phyloP scores from a whole-genome alignment of 1,140 invertebrate species.

The Heliothis subflexa region DNA sequence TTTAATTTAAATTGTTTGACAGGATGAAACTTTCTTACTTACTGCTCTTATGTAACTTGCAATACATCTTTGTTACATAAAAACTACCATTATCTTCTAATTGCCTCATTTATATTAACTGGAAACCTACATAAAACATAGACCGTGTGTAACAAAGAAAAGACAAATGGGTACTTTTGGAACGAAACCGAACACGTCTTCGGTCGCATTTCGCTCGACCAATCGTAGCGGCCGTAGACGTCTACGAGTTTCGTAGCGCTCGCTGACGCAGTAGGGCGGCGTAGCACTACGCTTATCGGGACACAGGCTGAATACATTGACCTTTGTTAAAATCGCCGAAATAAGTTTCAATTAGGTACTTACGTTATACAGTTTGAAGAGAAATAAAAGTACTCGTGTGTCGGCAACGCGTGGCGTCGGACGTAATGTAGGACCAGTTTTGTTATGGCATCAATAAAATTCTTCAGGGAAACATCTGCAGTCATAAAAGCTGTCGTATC shows the following conservation, averaged over 20 bases:
- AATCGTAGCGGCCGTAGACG: conserved; percentile 72
- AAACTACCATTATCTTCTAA: conserved; percentile 49
- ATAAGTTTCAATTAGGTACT: conserved; percentile 39
- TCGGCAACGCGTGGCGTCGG: neutral
- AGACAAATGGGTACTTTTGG: conserved; percentile 53
- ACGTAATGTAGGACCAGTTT: conserved; percentile 39
- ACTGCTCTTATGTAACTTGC: conserved; percentile 21
- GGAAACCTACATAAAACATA: conserved; percentile 42
- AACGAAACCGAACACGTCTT: conserved; percentile 53
- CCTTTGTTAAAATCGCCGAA: conserved; percentile 58
- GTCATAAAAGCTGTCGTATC: conserved; percentile 56
- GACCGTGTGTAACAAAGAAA: conserved; percentile 49
- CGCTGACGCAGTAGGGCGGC: conserved; percentile 72
- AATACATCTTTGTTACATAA: conserved; percentile 40
- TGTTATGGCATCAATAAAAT: conserved; percentile 56
- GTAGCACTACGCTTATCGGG: conserved; percentile 68
- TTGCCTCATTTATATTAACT: conserved; percentile 54
- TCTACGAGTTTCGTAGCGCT: conserved; percentile 77
- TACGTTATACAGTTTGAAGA: conserved; percentile 24
- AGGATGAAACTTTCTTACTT: conserved; percentile 17
- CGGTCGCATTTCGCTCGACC: conserved; percentile 55
- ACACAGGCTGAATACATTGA: conserved; percentile 61
- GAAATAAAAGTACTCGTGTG: conserved; percentile 36
- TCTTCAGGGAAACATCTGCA: conserved; percentile 55
- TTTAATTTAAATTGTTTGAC: conserved; percentile 26